phyloP scores from a whole-genome alignment of 2,113 vertebrate species.

The Datnioides undecimradiatus region DNA sequence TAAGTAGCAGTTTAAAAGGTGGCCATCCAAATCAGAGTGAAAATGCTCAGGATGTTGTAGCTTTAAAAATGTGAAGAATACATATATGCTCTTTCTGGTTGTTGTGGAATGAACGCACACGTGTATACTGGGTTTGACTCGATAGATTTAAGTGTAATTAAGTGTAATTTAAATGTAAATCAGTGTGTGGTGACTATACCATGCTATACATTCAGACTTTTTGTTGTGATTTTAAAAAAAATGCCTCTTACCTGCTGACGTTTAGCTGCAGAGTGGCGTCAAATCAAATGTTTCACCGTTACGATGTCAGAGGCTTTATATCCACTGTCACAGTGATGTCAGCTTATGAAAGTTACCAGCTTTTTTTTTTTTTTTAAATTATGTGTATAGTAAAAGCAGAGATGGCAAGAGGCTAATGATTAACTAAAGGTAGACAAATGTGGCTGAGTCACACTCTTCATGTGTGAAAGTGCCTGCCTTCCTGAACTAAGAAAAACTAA shows the following conservation, averaged over 20 bases:
- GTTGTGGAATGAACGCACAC: no score
- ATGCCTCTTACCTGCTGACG: slow-evolving; percentile 48
- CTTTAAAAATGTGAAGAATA: background rate
- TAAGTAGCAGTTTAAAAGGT: background rate
- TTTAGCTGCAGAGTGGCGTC: background rate
- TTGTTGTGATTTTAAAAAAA: background rate
- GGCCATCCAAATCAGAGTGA: background rate
- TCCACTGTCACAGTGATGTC: background rate
- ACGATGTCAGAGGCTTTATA: slow-evolving; percentile 1
- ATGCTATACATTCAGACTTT: background rate
- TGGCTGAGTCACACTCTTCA: background rate
- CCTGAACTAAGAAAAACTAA: background rate
- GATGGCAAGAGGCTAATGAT: slow-evolving; percentile 19
- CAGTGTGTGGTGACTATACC: background rate
- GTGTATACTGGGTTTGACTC: background rate
- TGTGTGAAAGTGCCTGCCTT: background rate
- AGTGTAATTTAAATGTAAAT: no score
- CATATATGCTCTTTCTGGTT: no score
- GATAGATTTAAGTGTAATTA: no score
- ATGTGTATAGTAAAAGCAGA: slow-evolving; percentile 46
- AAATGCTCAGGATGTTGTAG: background rate
- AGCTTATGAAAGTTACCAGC: background rate
- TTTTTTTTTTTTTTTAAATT: background rate
- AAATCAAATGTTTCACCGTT: background rate
- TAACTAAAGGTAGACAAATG: slow-evolving; percentile 10